Base-by-base conservation (phyloP, 2,797 vertebrate genomes). In the Chloroceryle amazona region DNA sequence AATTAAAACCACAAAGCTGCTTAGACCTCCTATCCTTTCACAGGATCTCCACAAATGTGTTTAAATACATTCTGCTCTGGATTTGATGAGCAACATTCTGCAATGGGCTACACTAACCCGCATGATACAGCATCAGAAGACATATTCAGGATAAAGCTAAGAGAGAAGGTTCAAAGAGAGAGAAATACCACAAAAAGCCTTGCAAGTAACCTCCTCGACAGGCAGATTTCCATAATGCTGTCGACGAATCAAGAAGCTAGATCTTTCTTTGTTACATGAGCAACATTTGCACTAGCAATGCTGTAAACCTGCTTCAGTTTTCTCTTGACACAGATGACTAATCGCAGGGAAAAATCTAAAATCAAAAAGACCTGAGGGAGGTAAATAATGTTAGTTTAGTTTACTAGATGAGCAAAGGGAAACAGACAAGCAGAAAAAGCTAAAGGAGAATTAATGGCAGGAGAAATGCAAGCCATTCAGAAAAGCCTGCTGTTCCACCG, bases 361-460 rank as follows among this genome's bases (percentile, higher is more conserved):
- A 54, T 62, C 33, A 51, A 71, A 90, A 72, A 55, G 6, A 60
- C 91, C 73, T 70, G 39, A 80, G 80, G 55, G 62, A 88, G n/a
- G 41, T 49, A 79, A 93, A 76, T 70, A 89, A 89, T 31, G 26
- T 61, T 91, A 72, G 75, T 80, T 91, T 51, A 60, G 51, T 51
- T 86, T 90, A 79, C 70, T 18, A 84, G 75, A 81, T 19, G 12
- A 93, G 54, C 35, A 94, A 88, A 81, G 33, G 42, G 33, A 84
- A 95, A 81, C 10, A 72, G 76, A 93, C 39, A 95, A 79, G 80
- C 80, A 90, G 93, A 88, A 95, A 88, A 96, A 90, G 17, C 58
- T 83, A 33, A 81, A 76, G 73, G 29, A 94, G 74, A 93, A 63
- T 58, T 89, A 87, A 95, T 63, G 35, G 66, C 42, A 91, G 66